Base-by-base conservation (phyloP, 2,113 vertebrate species). In the Heteronetta atricapilla region DNA sequence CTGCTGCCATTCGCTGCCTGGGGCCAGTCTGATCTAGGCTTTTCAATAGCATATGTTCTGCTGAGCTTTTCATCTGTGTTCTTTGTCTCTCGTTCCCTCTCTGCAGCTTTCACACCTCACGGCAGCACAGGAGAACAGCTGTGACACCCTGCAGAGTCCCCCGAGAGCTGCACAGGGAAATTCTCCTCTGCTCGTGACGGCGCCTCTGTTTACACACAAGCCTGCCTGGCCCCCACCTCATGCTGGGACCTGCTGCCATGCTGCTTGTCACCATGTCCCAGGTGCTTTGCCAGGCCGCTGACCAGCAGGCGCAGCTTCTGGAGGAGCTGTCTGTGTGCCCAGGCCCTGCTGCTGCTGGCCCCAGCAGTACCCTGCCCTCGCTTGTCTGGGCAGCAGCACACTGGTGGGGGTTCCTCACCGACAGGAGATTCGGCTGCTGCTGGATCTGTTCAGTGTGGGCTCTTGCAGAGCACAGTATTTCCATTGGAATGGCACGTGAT, bases 131-230 rank as follows among this genome's bases (percentile, higher is more conserved):
- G 28, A 25, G 78, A 67, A 11, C 33, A 48, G 59, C 44, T 40
- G n/a, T 3, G 58, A n/a, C 38, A 22, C 5, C 60, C 58, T 26
- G 28, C 23, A 4, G 9, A 5, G 10, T 31, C 23, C 40, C 63
- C 40, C 48, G 34, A 12, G n/a, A 69, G 64, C 59, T 28, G 10
- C 6, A 2, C 6, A 34, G 17, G 29, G n/a, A 53, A n/a, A 29
- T 31, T 17, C 16, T 67, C 26, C 44, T 82, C 9, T 0, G 13
- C 31, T 68, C 18, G 10, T 7, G 25, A 29, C 0, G 14, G 7
- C 0, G 0, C 33, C 13, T 28, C 64, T 26, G 11, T 38, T 44
- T n/a, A 10, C 18, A 3, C 13, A 1, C 28, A 59, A 25, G 44
- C 36, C 44, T 23, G 0, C 13, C 28, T 38, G 69, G 76, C 56